A percentile compares a stretch with the other conserved stretches of the same genome.
These are phyloP conservation scores for Lochmaea crataegi DNA, from an alignment of 2,888 invertebrate species.

Conservation along the genomic window DNA sequence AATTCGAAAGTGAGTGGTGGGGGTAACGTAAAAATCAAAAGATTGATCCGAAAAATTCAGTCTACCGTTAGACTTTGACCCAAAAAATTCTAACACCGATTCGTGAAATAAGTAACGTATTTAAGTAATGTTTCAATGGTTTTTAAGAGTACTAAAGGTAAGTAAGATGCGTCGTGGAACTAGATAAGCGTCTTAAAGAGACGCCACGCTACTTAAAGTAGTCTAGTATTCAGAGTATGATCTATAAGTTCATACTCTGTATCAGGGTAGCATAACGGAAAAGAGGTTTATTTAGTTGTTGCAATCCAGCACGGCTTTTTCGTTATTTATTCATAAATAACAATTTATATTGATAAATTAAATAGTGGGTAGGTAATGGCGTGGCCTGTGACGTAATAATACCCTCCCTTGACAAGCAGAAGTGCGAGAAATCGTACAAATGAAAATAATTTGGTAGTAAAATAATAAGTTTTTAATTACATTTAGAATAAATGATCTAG, in stretches of 20 bases:
- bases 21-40: slow-evolving; percentile 35
- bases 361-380: background rate
- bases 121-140: background rate
- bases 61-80: slow-evolving; percentile 28
- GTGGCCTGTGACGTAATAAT: background rate
- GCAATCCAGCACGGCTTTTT: slow-evolving; percentile 10
- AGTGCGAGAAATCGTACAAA: background rate
- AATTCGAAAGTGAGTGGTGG: slow-evolving; percentile 25
- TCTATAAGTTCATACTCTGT: slow-evolving; percentile 64
- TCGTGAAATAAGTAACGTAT: background rate
- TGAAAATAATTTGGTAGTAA: background rate
- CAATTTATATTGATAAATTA: background rate
- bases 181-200: slow-evolving; percentile 31
- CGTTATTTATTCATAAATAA: slow-evolving; percentile 5
- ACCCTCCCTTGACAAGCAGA: background rate
- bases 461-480: background rate
- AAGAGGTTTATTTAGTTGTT: slow-evolving; percentile 18
- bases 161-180: slow-evolving; percentile 20
- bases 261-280: slow-evolving; percentile 56
- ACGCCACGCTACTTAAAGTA: slow-evolving; percentile 35
- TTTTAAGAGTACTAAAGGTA: slow-evolving; percentile 20
- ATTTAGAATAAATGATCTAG: too few relatives aligned
- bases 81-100: slow-evolving; percentile 17
- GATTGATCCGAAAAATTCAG: slow-evolving; percentile 30
- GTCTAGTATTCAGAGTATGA: slow-evolving; percentile 59